Evolutionary conservation across 2,797 vertebrate genomes (phyloP).

Genomic region (Phoeniculus purpureus): DNA sequence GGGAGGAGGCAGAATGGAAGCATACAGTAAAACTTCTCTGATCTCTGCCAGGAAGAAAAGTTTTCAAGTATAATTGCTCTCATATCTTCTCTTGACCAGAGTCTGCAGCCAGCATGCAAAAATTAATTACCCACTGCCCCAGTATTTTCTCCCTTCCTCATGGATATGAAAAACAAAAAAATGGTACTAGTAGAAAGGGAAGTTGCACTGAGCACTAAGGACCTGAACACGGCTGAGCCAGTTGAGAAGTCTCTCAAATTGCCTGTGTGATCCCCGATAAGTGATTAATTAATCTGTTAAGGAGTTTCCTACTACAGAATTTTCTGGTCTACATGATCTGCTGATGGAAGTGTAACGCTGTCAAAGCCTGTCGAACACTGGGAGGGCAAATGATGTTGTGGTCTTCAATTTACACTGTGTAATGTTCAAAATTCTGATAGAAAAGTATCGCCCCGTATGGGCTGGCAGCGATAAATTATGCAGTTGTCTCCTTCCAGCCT

Average conservation of each 20-base stretch:
- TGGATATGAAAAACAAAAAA: not conserved
- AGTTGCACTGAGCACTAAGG: not conserved
- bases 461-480: conserved; percentile 27
- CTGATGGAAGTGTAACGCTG: not conserved
- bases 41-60: not conserved
- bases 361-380: not conserved
- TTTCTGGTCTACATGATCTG: not conserved
- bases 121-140: not conserved
- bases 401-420: not conserved
- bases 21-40: not conserved
- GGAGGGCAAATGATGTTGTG: not conserved
- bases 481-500: not conserved
- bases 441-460: not conserved
- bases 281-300: not conserved
- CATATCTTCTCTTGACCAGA: not conserved
- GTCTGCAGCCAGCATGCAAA: not conserved
- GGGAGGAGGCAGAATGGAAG: not conserved
- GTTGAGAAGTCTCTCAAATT: not conserved
- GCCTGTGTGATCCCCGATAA: not conserved
- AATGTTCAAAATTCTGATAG: not conserved
- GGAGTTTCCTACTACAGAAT: not conserved
- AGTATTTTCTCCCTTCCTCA: not conserved
- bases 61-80: not conserved
- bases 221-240: not conserved
- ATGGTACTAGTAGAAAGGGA: not conserved